Conservation (phyloP, 2,797 vertebrate genomes). For the Phyllotis vaccarum region DNA sequence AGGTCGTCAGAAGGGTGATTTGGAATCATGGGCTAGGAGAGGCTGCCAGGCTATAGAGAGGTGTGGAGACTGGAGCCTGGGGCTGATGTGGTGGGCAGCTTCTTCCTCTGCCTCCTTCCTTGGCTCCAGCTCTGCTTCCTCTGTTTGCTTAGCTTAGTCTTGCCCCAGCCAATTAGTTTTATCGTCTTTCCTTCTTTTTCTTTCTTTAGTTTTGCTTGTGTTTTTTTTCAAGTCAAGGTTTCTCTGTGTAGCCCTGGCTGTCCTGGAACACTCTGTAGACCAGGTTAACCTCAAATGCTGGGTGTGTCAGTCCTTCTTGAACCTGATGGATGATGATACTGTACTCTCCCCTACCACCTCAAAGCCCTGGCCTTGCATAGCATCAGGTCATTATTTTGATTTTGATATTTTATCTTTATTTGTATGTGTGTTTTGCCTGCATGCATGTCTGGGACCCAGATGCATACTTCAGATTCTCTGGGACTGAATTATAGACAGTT, state of each 20-base stretch:
- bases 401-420: background rate
- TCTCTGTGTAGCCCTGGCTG: background rate
- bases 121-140: background rate
- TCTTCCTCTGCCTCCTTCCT: too few species aligned
- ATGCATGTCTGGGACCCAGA: background rate
- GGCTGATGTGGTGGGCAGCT: background rate
- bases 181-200: background rate
- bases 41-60: background rate
- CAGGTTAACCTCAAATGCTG: background rate
- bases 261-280: background rate
- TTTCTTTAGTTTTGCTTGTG: background rate
- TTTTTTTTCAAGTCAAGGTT: background rate
- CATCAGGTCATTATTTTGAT: background rate
- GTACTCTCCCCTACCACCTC: background rate
- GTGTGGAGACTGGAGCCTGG: background rate
- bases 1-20: background rate
- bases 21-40: constrained; percentile 5
- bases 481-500: background rate
- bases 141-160: accelerated
- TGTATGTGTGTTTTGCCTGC: background rate
- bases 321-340: background rate
- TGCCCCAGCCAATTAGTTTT: background rate
- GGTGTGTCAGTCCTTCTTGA: background rate
- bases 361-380: background rate
- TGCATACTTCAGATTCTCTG: background rate